Evolutionary conservation across 1,140 invertebrate species (phyloP), one percentile per base, ranked within the genome.

Genomic region (Octopus sinensis): DNA sequence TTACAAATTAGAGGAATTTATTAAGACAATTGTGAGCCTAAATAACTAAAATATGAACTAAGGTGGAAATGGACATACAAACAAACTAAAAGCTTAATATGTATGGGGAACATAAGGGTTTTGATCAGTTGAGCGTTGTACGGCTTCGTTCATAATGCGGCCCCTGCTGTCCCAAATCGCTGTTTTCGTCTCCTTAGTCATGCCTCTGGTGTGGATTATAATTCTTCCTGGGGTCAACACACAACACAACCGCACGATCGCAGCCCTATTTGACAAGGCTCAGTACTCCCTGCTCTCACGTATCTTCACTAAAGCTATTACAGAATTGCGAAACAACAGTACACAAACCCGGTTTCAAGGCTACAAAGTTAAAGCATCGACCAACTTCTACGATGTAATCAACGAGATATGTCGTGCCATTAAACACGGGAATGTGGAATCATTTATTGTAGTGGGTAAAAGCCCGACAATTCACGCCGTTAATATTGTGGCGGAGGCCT

Each of bases 41-140:
- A 43, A 43, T 43, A 0, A 43, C 30, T 43, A 43, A 43, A 43
- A 43, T 43, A 43, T 43, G 30, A 43, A 43, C 30, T 43, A 43
- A 43, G 30, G 30, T 43, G 30, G 30, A 43, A 43, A 43, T 43
- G 30, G 30, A 43, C 30, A 43, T 43, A 43, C 30, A 43, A 43
- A 43, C 30, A 43, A 43, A 43, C 30, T 43, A 43, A 62, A 51
- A 54, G 80, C 54, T 23, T n/a, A 81, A 54, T 30, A 71, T 53
- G 54, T 12, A 23, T 43, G 30, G 79, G 62, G 71, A 79, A 73
- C 76, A 73, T 53, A 53, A 76, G 73, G 17, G 56, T 13, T 73
- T 90, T 71, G 71, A 79, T 76, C 76, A 91, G 71, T 76, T 68
- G 90, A 68, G 54, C 71, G 53, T 52, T 78, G 75, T 90, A 10